phyloP scores from a whole-genome alignment of 1,140 invertebrate genomes.

The Diorhabda carinulata region DNA sequence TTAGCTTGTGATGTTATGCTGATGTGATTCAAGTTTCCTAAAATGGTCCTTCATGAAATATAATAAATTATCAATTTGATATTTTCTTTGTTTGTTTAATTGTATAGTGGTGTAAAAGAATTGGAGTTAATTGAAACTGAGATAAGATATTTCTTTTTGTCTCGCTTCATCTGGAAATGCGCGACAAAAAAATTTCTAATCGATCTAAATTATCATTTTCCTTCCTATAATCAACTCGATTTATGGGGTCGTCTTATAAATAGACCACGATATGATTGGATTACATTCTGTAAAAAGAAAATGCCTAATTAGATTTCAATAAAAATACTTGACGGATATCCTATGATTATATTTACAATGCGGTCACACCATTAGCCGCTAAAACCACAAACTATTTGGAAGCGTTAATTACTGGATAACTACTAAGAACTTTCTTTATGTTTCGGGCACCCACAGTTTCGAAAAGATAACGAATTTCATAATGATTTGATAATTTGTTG shows the following conservation, averaged over 20 bases:
- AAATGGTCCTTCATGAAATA: too few species aligned
- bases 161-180: too few species aligned
- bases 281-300: neutral
- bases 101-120: too few species aligned
- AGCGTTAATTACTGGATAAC: neutral
- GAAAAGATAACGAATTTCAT: neutral
- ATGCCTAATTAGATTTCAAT: neutral
- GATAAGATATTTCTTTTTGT: too few species aligned
- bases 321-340: conserved; percentile 8
- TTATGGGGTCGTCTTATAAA: conserved; percentile 1
- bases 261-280: neutral
- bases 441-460: neutral
- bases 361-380: neutral
- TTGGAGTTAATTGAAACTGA: too few species aligned
- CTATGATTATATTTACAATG: conserved; percentile 4
- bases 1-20: too few species aligned
- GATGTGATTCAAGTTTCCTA: too few species aligned
- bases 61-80: too few species aligned
- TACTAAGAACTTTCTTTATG: neutral
- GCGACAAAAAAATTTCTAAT: neutral
- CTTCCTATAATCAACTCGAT: neutral
- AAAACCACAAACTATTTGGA: neutral
- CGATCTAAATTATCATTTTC: neutral
- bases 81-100: too few species aligned
- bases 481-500: neutral